phyloP scores from a whole-genome alignment of 1,140 invertebrate species.

The Whitmania pigra region DNA sequence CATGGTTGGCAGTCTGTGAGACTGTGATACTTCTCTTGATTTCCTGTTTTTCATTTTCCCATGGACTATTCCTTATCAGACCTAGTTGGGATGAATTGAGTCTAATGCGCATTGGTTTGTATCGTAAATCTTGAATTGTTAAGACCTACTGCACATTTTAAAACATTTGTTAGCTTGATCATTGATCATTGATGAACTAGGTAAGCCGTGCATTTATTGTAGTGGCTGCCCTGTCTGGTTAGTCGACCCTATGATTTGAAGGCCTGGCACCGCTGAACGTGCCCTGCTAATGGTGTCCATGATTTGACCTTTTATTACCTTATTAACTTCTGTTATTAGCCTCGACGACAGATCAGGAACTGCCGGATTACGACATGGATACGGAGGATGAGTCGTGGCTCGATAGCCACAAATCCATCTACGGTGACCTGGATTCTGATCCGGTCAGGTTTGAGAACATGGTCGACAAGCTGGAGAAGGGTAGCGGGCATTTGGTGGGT shows the following conservation, averaged over 20 bases:
- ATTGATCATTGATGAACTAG: too few species aligned
- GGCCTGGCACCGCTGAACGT: too few species aligned
- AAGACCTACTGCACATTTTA: neutral
- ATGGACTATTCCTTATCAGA: too few species aligned
- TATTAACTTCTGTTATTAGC: constrained; percentile 11
- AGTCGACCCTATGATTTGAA: too few species aligned
- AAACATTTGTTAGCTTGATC: neutral
- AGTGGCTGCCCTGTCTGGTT: too few species aligned
- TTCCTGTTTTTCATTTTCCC: too few species aligned
- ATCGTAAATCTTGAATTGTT: neutral
- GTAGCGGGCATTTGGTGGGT: constrained; percentile 69
- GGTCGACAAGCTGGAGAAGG: constrained; percentile 93
- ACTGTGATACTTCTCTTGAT: neutral
- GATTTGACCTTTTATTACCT: too few species aligned
- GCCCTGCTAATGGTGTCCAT: too few species aligned
- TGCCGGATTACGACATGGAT: constrained; percentile 98
- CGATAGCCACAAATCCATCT: constrained; percentile 51
- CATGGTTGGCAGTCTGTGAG: neutral
- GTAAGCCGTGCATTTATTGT: too few species aligned
- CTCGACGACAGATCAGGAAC: constrained; percentile 63
- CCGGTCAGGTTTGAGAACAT: constrained; percentile 88
- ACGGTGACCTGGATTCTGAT: constrained; percentile 51
- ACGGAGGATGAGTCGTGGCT: constrained; percentile 92
- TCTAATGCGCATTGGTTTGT: too few species aligned
- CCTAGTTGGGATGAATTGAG: too few species aligned